phyloP scores from a whole-genome alignment of 64 coral and sea anemone genomes.

The Pocillopora verrucosa region DNA sequence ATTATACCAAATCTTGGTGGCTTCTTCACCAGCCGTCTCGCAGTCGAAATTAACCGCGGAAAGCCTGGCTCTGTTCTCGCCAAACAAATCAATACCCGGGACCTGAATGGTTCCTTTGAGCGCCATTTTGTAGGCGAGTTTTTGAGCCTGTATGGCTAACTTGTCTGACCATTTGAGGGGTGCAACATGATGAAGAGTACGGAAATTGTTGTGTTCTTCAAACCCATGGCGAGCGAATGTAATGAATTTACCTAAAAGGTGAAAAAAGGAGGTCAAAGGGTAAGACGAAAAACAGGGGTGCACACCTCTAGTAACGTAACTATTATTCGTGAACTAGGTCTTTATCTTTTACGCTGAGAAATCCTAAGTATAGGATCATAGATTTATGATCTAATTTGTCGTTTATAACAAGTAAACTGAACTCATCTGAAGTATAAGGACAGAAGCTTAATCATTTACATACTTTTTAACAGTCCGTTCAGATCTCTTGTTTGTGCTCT shows the following conservation, averaged over 20 bases:
- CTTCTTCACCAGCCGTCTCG: slow-evolving; percentile 79
- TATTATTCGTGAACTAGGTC: no score
- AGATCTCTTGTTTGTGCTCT: background rate
- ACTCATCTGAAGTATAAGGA: no score
- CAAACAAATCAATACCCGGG: slow-evolving; percentile 61
- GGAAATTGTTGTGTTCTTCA: slow-evolving; percentile 72
- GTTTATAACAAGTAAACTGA: no score
- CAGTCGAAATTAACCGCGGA: slow-evolving; percentile 87
- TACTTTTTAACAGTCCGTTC: slow-evolving; percentile 27
- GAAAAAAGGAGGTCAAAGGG: background rate
- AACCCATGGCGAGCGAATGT: slow-evolving; percentile 84
- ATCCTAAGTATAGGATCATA: no score
- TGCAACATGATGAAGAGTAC: slow-evolving; percentile 61
- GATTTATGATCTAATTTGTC: no score
- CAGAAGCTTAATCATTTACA: no score
- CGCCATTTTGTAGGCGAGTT: slow-evolving; percentile 88
- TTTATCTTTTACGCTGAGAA: no score
- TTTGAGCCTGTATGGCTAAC: slow-evolving; percentile 81
- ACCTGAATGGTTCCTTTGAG: slow-evolving; percentile 80
- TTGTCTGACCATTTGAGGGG: slow-evolving; percentile 89
- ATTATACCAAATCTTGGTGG: slow-evolving; percentile 75
- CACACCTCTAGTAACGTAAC: background rate
- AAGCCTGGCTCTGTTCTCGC: slow-evolving; percentile 83
- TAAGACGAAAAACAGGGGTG: background rate
- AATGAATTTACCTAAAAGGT: slow-evolving; percentile 72